Conservation (phyloP, 1,140 invertebrate species). For the Drosophila grimshawi region DNA sequence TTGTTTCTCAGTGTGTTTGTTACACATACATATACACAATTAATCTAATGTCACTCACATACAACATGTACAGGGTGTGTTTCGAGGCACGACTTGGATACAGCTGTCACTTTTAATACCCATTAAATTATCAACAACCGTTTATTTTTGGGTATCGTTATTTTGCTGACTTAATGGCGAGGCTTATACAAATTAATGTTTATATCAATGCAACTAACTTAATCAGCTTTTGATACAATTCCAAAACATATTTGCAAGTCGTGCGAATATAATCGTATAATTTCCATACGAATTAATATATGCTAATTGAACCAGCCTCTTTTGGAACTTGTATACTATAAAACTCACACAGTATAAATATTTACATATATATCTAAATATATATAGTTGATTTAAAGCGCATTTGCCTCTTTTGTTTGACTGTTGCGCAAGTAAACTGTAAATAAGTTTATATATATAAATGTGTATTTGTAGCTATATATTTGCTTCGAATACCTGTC, state of each 20-base stretch:
- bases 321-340: neutral
- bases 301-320: neutral
- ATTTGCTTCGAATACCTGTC: slow-evolving; percentile 12
- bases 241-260: too few species aligned
- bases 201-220: too few species aligned
- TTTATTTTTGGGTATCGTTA: neutral
- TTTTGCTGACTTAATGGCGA: too few species aligned
- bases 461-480: neutral
- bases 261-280: too few species aligned
- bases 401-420: neutral
- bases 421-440: neutral
- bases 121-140: neutral
- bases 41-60: slow-evolving; percentile 27
- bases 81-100: neutral
- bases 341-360: slow-evolving; percentile 11
- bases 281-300: neutral
- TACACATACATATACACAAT: slow-evolving; percentile 7
- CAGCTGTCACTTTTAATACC: neutral
- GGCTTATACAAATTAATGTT: too few species aligned
- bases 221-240: too few species aligned
- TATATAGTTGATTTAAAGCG: neutral
- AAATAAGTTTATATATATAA: slow-evolving; percentile 6
- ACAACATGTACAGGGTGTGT: slow-evolving; percentile 9
- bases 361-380: neutral
- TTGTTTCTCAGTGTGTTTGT: slow-evolving; percentile 35